Base-by-base conservation (phyloP, 1,140 invertebrate genomes). In the Zaprionus davidi region DNA sequence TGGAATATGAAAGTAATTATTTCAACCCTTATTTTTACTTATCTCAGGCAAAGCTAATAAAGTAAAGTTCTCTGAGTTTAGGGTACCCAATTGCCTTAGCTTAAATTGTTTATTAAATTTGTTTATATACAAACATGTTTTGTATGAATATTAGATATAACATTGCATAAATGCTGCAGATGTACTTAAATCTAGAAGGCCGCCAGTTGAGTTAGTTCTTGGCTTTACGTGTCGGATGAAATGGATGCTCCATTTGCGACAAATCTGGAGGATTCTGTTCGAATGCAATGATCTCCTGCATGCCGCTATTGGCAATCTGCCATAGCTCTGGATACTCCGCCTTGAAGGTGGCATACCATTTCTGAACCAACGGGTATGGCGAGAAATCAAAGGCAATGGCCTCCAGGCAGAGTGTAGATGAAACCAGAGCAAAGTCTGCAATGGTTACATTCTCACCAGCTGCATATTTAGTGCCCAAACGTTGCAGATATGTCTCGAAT, bases 321-420 rank as follows among this genome's bases (percentile, higher is more conserved):
- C 96, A 96, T 28, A 96, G 83, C 13, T 95, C 93, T 0, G 95
- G 95, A 92, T 95, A 93, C 73, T 95, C 94, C 9, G 79, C 80
- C 87, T 96, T 96, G 72, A 96, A 96, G 31, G 94, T 94, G 11
- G 93, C 90, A 76, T 96, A 96, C 96, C 96, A 96, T 82, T 95
- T 94, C 28, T 72, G 68, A 64, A 94, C 93, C 78, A 93, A 86
- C 24, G 93, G 90, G 87, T 95, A 96, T 57, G 93, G 87, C 56
- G 93, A 94, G 66, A 94, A 93, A 88, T 96, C 95, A 81, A 96
- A 96, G 46, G 94, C 91, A 20, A 96, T 96, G 1, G 94, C 95
- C 92, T 97, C 96, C 38, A 97, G 91, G 60, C 95, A 96, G 93
- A 96, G 94, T 0, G 95, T 96, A 4, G 95, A 94, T 17, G 96